These are phyloP conservation scores for Solenopsis fugax DNA, from an alignment of 1,140 invertebrate genomes.

Conservation along the genomic window DNA sequence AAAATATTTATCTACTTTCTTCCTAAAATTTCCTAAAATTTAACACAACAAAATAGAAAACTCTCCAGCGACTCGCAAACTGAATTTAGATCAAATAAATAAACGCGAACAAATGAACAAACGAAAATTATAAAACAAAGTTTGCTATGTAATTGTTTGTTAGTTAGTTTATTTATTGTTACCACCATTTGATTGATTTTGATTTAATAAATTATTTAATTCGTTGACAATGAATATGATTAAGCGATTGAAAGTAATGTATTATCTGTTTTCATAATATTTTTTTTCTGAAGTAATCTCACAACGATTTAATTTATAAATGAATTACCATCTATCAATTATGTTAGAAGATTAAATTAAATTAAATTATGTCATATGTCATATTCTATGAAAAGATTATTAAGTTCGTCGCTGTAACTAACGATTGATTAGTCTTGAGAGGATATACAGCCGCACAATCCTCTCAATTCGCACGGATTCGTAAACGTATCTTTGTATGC, in stretches of 20 bases:
- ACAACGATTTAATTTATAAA: neutral
- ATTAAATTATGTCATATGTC: neutral
- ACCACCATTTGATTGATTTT: neutral
- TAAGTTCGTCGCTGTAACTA: neutral
- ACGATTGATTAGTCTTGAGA: constrained; percentile 38
- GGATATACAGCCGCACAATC: neutral
- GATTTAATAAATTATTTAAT: neutral
- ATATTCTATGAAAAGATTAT: neutral
- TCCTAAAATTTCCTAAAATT: too few relatives aligned
- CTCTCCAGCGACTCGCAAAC: too few relatives aligned
- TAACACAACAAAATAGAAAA: too few relatives aligned
- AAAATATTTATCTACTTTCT: too few relatives aligned
- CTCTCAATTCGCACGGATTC: constrained; percentile 21
- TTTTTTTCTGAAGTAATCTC: neutral
- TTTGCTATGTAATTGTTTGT: neutral
- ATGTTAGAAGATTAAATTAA: neutral
- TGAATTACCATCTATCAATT: neutral
- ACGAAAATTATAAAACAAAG: neutral
- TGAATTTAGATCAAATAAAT: neutral
- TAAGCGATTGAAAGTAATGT: neutral
- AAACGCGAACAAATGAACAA: neutral
- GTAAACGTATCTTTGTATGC: too few relatives aligned
- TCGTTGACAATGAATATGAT: neutral
- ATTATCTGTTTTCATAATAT: neutral
- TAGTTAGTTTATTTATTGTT: too few relatives aligned